Percentiles rank a stretch among this genome's conserved stretches.
phyloP scores from a whole-genome alignment of 2,797 vertebrate genomes.

The Ceryle rudis region DNA sequence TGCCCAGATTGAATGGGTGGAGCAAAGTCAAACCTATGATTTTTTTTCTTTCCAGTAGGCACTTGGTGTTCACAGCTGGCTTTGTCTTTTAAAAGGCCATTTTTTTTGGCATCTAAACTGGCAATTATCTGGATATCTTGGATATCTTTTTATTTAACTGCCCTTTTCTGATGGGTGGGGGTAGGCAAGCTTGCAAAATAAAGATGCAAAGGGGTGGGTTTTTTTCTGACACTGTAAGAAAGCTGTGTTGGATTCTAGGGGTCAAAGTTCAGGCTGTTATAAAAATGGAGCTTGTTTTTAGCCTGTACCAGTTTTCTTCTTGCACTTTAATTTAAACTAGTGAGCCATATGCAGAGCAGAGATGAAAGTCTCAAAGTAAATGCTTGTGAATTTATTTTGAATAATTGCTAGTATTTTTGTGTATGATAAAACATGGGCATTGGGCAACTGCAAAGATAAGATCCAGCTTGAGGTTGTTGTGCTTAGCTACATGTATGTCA shows the following conservation, averaged over 20 bases:
- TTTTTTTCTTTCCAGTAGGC: neutral
- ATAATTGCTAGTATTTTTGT: neutral
- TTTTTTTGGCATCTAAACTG: neutral
- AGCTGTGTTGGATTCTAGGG: neutral
- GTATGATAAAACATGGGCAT: neutral
- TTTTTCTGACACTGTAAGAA: neutral
- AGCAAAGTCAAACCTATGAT: neutral
- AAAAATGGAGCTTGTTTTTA: neutral
- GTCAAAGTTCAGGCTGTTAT: neutral
- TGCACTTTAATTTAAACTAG: neutral
- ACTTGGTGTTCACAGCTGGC: neutral
- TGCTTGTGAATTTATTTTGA: neutral
- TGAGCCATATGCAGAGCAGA: neutral
- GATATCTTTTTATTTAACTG: neutral
- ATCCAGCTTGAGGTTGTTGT: neutral
- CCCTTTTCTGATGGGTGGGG: neutral
- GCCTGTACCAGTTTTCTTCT: neutral
- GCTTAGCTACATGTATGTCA: fast-evolving
- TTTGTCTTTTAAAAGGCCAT: neutral
- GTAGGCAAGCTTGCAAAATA: neutral
- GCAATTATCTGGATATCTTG: neutral
- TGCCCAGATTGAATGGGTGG: conserved; percentile 16
- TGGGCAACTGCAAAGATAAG: neutral
- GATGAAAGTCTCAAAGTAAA: neutral
- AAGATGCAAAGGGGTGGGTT: no score